Base-by-base conservation (phyloP, 2,113 vertebrate species). In the Lucifuga dentata region DNA sequence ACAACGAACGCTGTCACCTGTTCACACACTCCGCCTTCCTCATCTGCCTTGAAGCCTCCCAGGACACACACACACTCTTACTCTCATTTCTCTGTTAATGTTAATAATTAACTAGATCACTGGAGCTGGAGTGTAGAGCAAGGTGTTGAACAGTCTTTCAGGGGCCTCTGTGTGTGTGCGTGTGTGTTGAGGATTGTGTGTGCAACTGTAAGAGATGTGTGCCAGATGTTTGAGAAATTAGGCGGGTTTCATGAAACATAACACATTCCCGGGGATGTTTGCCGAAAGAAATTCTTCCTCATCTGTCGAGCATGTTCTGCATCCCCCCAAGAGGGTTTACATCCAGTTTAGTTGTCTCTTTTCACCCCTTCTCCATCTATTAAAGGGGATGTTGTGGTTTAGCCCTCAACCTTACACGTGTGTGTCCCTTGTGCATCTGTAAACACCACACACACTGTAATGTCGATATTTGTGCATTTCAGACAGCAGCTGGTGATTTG, bases 221-320 rank as follows among this genome's bases (percentile, higher is more conserved):
- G 83, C 91, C 92, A 93, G 89, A 93, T 91, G 91, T 87, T 89
- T 91, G 81, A 88, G 86, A 87, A 83, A 92, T 90, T 89, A 93
- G 89, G 88, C 87, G 86, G 84, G 84, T 88, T 92, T 89, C 84
- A 41, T 91, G 87, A 83, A 90, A 88, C 81, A 56, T 74, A 79
- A 84, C 81, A 77, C 88, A 90, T 92, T 93, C 89, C 86, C 85
- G 85, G 75, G 68, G 86, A 88, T 90, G 89, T 90, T 89, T 92
- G 89, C 81, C 55, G 78, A 86, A 84, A 84, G 78, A 90, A 80
- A 89, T 87, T 87, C 80, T 90, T 87, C 79, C 79, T 86, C 78
- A 78, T 86, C 84, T 88, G 73, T 79, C 17, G 61, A 86, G 85
- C 84, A 78, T 89, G 84, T 89, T 86, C 76, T 63, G 48, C 62